These are phyloP conservation scores for Malurus cyaneus DNA, from an alignment of 2,113 vertebrate species.

Conservation along the genomic window DNA sequence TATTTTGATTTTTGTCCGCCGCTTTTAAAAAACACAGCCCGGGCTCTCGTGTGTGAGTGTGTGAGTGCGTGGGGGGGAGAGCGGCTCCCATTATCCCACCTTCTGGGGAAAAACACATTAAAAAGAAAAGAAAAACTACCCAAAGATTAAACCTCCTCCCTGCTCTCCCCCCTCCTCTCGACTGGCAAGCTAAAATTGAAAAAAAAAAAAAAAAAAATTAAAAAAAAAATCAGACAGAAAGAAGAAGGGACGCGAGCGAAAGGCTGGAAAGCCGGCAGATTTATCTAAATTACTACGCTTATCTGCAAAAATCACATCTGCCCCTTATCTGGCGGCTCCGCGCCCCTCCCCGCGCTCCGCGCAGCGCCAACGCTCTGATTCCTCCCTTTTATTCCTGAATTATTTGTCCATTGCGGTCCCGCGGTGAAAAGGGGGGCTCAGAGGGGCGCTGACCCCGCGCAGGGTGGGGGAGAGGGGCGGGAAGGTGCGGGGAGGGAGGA, in stretches of 20 bases:
- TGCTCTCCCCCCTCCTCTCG: conserved; percentile 71
- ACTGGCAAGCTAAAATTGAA: conserved; percentile 90
- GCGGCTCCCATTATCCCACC: conserved; percentile 80
- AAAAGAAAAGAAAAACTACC: conserved; percentile 86
- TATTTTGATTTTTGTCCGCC: conserved; percentile 98
- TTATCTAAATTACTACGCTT: conserved; percentile 96
- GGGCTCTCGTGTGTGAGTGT: conserved; percentile 76
- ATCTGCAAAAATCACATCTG: conserved; percentile 96
- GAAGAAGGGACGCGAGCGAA: conserved; percentile 68
- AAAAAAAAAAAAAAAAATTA: conserved; percentile 60
- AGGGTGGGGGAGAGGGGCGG: not conserved
- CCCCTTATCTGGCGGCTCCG: conserved; percentile 80
- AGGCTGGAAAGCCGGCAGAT: conserved; percentile 84
- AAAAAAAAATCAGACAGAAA: conserved; percentile 67
- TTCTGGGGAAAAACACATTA: conserved; percentile 90
- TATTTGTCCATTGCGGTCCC: conserved; percentile 66
- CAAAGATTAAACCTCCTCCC: conserved; percentile 82
- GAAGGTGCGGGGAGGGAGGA: no score
- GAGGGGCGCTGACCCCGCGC: not conserved
- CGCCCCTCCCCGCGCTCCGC: not conserved
- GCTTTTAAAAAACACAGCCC: conserved; percentile 93
- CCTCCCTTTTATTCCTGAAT: conserved; percentile 69
- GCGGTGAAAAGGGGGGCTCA: not conserved
- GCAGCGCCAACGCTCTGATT: not conserved
- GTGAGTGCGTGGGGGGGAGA: conserved; percentile 60